These are phyloP conservation scores for Diplazon laetatorius DNA, from an alignment of 2,888 invertebrate species.

Conservation along the genomic window DNA sequence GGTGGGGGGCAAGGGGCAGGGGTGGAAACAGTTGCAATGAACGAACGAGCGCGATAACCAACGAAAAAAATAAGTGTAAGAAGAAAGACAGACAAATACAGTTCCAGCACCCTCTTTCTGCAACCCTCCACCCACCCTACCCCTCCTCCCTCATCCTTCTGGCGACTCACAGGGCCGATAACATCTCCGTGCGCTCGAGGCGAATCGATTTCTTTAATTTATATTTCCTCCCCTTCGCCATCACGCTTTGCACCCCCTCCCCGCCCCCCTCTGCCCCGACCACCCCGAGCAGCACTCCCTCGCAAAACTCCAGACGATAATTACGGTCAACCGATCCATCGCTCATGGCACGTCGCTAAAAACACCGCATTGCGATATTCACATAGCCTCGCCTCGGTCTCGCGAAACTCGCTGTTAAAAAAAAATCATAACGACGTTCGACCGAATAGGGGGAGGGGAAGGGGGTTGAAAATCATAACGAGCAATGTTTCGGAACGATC, in stretches of 20 bases:
- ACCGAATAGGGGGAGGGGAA: too few species aligned
- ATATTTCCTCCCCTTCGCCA: conserved; percentile 49
- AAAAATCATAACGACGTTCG: conserved; percentile 28
- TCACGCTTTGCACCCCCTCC: not conserved
- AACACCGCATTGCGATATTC: conserved; percentile 66
- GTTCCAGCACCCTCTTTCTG: conserved; percentile 36
- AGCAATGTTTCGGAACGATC: too few species aligned
- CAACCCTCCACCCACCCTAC: too few species aligned
- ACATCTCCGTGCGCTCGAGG: conserved; percentile 62
- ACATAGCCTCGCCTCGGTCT: conserved; percentile 43
- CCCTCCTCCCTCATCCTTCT: too few species aligned
- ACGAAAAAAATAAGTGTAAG: conserved; percentile 7
- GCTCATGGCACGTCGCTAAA: conserved; percentile 66
- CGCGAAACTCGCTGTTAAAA: conserved; percentile 31
- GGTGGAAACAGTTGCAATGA: not conserved
- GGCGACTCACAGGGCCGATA: conserved; percentile 58
- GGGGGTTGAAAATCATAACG: too few species aligned
- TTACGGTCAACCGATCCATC: conserved; percentile 66
- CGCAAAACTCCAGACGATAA: conserved; percentile 65
- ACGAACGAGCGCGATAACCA: not conserved
- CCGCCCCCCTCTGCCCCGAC: conserved; percentile 1
- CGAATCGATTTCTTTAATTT: conserved; percentile 65
- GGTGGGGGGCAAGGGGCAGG: too few species aligned
- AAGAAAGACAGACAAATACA: conserved; percentile 46
- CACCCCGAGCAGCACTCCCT: conserved; percentile 50